Conservation (phyloP, 92 coral and sea anemone genomes). For the Pocillopora grandis region DNA sequence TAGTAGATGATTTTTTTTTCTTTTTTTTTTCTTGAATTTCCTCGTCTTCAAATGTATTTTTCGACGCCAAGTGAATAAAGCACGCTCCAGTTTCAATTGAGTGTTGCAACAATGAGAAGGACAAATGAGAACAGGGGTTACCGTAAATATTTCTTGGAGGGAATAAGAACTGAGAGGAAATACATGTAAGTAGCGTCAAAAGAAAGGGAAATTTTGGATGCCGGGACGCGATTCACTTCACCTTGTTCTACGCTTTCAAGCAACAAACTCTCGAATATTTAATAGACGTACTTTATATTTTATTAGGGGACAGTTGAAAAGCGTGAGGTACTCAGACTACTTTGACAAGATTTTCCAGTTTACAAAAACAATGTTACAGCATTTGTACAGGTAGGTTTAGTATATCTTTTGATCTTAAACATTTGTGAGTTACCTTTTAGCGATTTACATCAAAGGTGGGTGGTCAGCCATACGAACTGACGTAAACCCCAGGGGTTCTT, state of each 20-base stretch:
- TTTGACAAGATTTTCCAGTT: constrained; percentile 87
- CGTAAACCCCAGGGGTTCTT: too few relatives aligned
- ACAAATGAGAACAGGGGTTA: too few relatives aligned
- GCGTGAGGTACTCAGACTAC: constrained; percentile 79
- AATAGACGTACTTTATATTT: neutral
- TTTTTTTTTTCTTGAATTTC: too few relatives aligned
- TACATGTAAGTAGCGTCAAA: neutral
- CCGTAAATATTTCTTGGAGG: neutral
- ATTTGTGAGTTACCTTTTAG: neutral
- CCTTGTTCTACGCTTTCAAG: too few relatives aligned
- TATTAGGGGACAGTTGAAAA: constrained; percentile 84
- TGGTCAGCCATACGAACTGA: too few relatives aligned
- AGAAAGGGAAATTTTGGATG: too few relatives aligned
- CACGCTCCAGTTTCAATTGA: neutral
- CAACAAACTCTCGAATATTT: neutral
- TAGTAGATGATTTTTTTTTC: too few relatives aligned
- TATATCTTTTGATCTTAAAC: neutral
- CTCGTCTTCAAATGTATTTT: too few relatives aligned
- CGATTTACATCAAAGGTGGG: neutral
- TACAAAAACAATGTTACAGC: constrained; percentile 81
- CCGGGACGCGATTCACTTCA: too few relatives aligned
- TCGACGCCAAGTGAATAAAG: neutral
- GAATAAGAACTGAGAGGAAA: too few relatives aligned
- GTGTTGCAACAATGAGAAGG: too few relatives aligned
- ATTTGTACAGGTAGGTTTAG: constrained; percentile 69